phyloP scores from a whole-genome alignment of 2,113 vertebrate species.

The Nymphicus hollandicus region DNA sequence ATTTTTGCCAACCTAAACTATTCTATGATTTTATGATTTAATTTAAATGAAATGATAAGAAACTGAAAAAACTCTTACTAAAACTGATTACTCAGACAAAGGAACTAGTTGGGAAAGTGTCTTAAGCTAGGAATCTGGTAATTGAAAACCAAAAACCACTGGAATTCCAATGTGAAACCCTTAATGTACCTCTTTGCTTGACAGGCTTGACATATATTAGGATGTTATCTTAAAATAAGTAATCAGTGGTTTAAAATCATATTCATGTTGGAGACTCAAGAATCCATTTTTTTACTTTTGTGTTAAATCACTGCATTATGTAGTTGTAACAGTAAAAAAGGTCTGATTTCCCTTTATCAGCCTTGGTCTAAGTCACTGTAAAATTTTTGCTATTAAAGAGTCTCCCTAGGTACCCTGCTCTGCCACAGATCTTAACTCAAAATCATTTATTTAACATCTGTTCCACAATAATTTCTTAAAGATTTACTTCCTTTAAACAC shows the following conservation, averaged over 20 bases:
- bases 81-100: not conserved
- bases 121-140: not conserved
- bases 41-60: not conserved
- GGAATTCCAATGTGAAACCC: not conserved
- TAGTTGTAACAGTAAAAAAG: not conserved
- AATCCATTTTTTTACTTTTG: not conserved
- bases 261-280: not conserved
- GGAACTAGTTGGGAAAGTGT: not conserved
- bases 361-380: not conserved
- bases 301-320: not conserved
- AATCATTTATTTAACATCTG: conserved; percentile 71
- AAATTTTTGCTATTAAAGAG: conserved; percentile 32
- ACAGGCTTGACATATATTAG: not conserved
- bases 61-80: not conserved
- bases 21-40: not conserved
- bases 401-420: not conserved
- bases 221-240: not conserved
- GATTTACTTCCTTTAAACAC: conserved; percentile 72
- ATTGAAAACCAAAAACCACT: not conserved
- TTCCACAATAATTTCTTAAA: conserved; percentile 66
- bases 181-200: not conserved
- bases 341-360: not conserved
- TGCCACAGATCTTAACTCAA: conserved; percentile 61
- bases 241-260: not conserved
- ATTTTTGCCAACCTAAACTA: not conserved